Evolutionary conservation across 2,113 vertebrate species (phyloP), one percentile per base, ranked within the genome.

Genomic region (Thunnus maccoyii): DNA sequence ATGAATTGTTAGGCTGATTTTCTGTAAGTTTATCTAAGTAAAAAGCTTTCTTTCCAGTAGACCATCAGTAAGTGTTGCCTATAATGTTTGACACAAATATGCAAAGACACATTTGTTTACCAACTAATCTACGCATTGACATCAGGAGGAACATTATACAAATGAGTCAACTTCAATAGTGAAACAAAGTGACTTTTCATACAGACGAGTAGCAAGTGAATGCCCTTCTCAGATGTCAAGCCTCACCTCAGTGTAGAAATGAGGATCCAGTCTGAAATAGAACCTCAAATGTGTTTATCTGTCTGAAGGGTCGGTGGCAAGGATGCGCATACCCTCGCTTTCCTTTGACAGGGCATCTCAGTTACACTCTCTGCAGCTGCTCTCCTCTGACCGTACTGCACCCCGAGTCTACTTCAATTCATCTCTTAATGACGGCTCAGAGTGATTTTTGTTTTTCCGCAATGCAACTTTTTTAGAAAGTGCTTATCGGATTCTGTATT

Each of bases 141-240:
- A 1, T 20, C 14, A 46, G 44, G 15, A 56, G n/a, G 15, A 50
- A 54, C 27, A 48, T 11, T 32, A 13, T 1, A 9, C 12, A 63
- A 64, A n/a, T 1, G 41, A 22, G 3, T 27, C 60, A 47, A n/a
- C 20, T 3, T 48, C 20, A 51, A 44, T 50, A 9, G 64, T 65
- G 51, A 63, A 47, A 9, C 69, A 76, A 46, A 20, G 44, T 73
- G 50, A 46, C 25, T 13, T 5, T 12, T 51, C 25, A 17, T 5
- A 5, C 20, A 17, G 62, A 55, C 30, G 69, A 51, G 18, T 17
- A 15, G 17, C 46, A 54, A 60, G 20, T 50, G 46, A 58, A 56
- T 2, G 77, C 68, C 86, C 86, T 83, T 87, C 90, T 86, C 80
- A 27, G 11, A 71, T 87, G 69, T 25, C 85, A 62, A 10, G 36